Evolutionary conservation across 1,140 invertebrate species (phyloP).

Genomic region (Zaprionus gabonicus): DNA sequence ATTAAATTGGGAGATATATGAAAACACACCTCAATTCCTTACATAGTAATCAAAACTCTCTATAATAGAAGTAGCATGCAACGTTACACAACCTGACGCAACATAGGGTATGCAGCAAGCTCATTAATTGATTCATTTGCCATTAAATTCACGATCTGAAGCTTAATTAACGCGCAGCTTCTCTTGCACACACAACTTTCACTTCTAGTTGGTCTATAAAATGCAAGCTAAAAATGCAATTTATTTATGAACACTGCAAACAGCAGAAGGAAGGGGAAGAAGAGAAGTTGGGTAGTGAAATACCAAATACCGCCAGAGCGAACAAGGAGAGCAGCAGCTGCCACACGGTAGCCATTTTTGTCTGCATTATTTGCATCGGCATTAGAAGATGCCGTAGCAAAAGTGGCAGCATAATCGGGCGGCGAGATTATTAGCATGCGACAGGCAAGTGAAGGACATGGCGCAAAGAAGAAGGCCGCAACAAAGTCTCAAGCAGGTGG

Average conservation of each 20-base stretch:
- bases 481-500: constrained; percentile 14
- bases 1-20: neutral
- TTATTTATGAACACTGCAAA: constrained; percentile 7
- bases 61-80: neutral
- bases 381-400: constrained; percentile 29
- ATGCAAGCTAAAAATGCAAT: neutral
- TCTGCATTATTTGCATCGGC: constrained; percentile 37
- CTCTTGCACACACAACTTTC: neutral
- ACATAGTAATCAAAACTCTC: neutral
- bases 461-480: constrained; percentile 13
- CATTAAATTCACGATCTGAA: neutral
- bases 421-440: constrained; percentile 70
- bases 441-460: constrained; percentile 15
- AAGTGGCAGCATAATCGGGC: constrained; percentile 55
- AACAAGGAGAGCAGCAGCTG: constrained; percentile 2
- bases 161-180: neutral
- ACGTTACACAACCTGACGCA: no score
- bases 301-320: neutral
- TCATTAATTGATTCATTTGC: constrained; percentile 1
- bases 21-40: neutral
- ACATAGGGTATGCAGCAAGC: neutral
- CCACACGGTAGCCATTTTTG: constrained; percentile 17
- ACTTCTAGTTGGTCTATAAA: neutral
- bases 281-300: neutral
- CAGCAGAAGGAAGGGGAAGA: neutral